Evolutionary conservation across 2,113 vertebrate genomes (phyloP).

Genomic region (Brachypteracias leptosomus): DNA sequence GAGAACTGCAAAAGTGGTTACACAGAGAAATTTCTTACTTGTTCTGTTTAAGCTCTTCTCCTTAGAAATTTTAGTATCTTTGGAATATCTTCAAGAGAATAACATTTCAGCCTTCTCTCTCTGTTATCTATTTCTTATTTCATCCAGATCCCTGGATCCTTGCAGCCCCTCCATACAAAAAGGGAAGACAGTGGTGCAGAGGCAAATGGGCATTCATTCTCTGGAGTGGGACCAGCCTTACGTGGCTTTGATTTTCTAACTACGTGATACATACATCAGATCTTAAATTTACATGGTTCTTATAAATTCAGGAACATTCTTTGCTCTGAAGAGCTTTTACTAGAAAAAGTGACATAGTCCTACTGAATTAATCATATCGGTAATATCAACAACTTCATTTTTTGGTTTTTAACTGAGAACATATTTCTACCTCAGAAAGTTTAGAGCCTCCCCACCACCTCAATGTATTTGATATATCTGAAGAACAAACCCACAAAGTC

Average conservation of each 20-base stretch:
- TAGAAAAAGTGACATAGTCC: not conserved
- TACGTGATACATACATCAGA: not conserved
- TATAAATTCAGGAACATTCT: not conserved
- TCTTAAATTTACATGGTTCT: not conserved
- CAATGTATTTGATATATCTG: not conserved
- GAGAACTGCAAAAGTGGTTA: not conserved
- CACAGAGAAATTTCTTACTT: not conserved
- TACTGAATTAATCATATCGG: not conserved
- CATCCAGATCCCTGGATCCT: not conserved
- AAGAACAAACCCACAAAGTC: not conserved
- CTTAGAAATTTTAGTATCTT: not conserved
- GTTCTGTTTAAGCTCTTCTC: not conserved
- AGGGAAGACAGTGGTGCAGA: not conserved
- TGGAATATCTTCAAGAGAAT: not conserved
- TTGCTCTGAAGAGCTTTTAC: not conserved
- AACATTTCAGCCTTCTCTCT: not conserved
- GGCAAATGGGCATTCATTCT: not conserved
- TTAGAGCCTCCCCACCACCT: not conserved
- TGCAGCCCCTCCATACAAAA: not conserved
- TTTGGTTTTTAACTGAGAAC: not conserved
- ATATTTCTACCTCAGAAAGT: not conserved
- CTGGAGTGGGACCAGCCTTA: not conserved
- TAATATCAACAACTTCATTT: not conserved
- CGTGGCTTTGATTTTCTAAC: not conserved
- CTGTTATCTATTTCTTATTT: not conserved